Conservation (phyloP, 2,888 invertebrate genomes). For the Criorhina ranunculi region DNA sequence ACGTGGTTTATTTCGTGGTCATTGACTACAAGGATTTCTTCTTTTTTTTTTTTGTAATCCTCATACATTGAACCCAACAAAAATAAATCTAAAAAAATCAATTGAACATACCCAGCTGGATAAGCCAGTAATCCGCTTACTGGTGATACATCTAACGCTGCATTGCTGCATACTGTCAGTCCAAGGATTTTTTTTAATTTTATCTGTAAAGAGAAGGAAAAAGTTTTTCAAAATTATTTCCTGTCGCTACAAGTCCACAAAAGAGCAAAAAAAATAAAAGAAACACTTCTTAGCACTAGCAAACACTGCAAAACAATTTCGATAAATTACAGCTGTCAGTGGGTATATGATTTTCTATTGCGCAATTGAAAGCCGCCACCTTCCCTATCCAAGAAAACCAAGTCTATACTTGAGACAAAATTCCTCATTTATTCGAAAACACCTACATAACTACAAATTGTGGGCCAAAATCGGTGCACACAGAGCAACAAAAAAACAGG, state of each 20-base stretch:
- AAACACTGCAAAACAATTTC: conserved; percentile 21
- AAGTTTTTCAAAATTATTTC: conserved; percentile 58
- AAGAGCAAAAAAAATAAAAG: not conserved
- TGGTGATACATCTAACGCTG: conserved; percentile 94
- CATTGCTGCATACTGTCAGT: conserved; percentile 96
- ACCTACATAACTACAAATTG: conserved; percentile 60
- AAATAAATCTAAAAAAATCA: not conserved
- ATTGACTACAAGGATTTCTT: too few species aligned
- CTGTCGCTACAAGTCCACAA: conserved; percentile 7
- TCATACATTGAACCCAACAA: too few species aligned
- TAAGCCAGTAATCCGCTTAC: conserved; percentile 95
- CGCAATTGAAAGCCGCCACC: conserved; percentile 53
- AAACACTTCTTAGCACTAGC: too few species aligned
- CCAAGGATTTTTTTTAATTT: conserved; percentile 97
- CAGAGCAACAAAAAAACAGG: conserved; percentile 33
- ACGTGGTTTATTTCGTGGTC: too few species aligned
- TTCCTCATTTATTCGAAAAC: conserved; percentile 48
- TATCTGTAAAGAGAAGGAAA: conserved; percentile 88
- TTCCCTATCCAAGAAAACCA: conserved; percentile 15
- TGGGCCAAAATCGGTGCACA: conserved; percentile 42
- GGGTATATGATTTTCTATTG: conserved; percentile 36
- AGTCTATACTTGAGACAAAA: conserved; percentile 51
- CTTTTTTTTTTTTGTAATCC: too few species aligned
- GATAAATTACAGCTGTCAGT: conserved; percentile 30
- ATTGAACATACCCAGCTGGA: conserved; percentile 96